These are phyloP conservation scores for Panulirus ornatus DNA, from an alignment of 1,140 invertebrate genomes.

Conservation along the genomic window DNA sequence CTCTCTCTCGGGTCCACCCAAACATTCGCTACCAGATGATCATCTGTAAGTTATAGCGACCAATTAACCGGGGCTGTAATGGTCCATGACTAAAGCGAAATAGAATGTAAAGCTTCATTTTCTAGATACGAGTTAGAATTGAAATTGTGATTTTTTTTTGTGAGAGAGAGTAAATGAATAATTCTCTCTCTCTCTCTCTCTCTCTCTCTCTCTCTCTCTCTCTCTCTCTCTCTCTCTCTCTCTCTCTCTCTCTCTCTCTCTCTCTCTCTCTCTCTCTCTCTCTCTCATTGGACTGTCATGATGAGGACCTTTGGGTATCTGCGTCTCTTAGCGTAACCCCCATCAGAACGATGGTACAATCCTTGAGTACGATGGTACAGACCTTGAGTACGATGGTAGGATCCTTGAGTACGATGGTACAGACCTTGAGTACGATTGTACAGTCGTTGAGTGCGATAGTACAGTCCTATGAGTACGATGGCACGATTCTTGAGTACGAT, in stretches of 20 bases:
- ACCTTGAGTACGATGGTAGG: too few relatives aligned
- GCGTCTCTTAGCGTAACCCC: too few relatives aligned
- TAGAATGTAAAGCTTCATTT: not conserved
- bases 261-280: slow-evolving; percentile 23
- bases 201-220: not conserved
- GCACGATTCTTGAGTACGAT: too few relatives aligned
- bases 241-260: slow-evolving; percentile 19
- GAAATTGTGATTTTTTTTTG: not conserved
- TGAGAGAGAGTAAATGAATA: not conserved
- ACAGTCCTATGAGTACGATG: too few relatives aligned
- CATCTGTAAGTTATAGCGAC: not conserved
- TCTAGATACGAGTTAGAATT: not conserved
- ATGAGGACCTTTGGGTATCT: too few relatives aligned
- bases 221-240: not conserved
- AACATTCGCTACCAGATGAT: not conserved
- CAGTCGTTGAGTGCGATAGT: too few relatives aligned
- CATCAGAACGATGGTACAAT: too few relatives aligned
- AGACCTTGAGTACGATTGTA: too few relatives aligned
- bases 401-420: too few relatives aligned
- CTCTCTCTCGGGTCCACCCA: not conserved
- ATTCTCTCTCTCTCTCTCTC: not conserved
- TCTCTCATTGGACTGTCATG: too few relatives aligned
- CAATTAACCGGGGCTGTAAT: not conserved
- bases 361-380: too few relatives aligned
- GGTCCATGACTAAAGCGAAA: not conserved